Evolutionary conservation across 2,113 vertebrate species (phyloP), one percentile per base, ranked within the genome.

Genomic region (Actenoides hombroni): DNA sequence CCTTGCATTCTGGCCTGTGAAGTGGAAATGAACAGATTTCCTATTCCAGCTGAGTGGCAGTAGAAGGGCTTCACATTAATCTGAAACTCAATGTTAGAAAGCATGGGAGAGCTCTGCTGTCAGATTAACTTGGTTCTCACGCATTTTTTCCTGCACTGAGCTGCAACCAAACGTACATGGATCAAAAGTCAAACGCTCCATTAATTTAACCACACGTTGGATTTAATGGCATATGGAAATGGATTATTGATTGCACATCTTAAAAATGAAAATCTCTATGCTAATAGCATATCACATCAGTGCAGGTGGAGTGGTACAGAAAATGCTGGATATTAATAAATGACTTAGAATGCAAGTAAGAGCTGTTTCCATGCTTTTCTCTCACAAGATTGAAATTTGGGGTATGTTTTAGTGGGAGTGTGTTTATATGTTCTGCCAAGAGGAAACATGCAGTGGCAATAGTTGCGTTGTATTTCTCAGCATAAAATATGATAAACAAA

Each of bases 221-320:
- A 77, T 92, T 95, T 97, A 96, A 95, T 93, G 92, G 42, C 69
- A 65, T 93, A 88, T 89, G 91, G 77, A 96, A 96, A 95, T 97
- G 70, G 57, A 76, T 94, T 97, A 97, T 97, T 97, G 96, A 97
- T 94, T 96, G 89, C 73, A 87, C 81, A 78, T 88, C 92, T 97
- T 88, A 88, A 94, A 96, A 96, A 91, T 95, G 33, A 95, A 96
- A 96, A 95, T 94, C 79, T 93, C 71, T 54, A 35, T 92, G 88
- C 84, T 97, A 96, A 95, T 96, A 88, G 42, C 69, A 31, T 54
- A 80, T 92, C 82, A 37, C 74, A 76, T 91, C 71, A 64, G 80
- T 68, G 83, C 84, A 96, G 70, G 87, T 84, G 79, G 86, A 88
- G 57, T 26, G 77, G 48, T 69, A 75, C 40, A 67, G 83, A 94